Evolutionary conservation across 2,888 invertebrate species (phyloP).

Genomic region (Tetrapedia diversipes): DNA sequence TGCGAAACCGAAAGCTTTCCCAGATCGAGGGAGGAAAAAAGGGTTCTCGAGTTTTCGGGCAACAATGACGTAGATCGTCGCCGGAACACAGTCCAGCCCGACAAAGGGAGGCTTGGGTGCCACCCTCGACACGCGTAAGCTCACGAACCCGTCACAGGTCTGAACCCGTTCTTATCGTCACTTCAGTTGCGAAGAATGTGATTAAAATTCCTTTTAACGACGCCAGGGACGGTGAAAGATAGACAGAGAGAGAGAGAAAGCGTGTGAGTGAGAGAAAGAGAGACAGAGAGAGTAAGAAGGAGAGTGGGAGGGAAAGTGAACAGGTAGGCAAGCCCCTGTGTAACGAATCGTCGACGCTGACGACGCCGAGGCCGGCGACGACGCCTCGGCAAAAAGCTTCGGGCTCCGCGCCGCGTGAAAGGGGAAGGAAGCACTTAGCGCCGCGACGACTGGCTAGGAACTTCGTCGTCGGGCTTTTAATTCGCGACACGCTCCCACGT

Average conservation of each 20-base stretch:
- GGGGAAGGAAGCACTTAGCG: conserved; percentile 50
- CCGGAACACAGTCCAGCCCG: not conserved
- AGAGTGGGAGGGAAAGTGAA: not conserved
- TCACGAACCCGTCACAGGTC: conserved; percentile 28
- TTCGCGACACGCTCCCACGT: conserved; percentile 65
- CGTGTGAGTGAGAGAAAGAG: not conserved
- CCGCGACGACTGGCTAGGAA: conserved; percentile 59
- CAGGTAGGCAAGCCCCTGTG: conserved; percentile 23
- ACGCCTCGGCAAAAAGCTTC: conserved; percentile 41
- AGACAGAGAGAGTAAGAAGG: not conserved
- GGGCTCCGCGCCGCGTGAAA: conserved; percentile 35
- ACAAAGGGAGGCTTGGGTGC: conserved; percentile 4
- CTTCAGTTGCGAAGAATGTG: conserved; percentile 75
- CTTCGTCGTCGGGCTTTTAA: conserved; percentile 70
- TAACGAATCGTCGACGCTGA: conserved; percentile 54
- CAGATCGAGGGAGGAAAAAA: not conserved
- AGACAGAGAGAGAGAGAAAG: not conserved
- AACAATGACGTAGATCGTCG: conserved; percentile 39
- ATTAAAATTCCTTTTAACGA: conserved; percentile 78
- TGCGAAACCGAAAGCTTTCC: not conserved
- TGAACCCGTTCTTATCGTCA: conserved; percentile 69
- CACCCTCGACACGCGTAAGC: conserved; percentile 43
- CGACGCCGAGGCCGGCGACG: conserved; percentile 40
- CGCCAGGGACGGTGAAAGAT: conserved; percentile 18
- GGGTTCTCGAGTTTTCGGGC: conserved; percentile 3